Evolutionary conservation across 1,140 invertebrate species (phyloP).

Genomic region (Trichomalopsis sarcophagae): DNA sequence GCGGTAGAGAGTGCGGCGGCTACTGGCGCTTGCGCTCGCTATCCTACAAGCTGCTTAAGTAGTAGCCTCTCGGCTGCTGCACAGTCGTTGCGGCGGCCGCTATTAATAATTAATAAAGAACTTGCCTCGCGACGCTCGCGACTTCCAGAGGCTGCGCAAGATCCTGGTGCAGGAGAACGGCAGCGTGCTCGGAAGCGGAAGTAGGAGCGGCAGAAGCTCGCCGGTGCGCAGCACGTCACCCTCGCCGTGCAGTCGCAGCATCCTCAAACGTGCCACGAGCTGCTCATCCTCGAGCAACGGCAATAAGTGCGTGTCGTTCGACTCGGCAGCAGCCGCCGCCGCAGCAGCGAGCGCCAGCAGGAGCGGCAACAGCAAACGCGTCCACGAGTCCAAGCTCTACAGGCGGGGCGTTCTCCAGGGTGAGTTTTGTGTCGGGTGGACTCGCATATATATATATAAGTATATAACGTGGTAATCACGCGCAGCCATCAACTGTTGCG

Average conservation of each 20-base stretch:
- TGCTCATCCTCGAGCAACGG: slow-evolving; percentile 5
- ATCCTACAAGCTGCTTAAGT: neutral
- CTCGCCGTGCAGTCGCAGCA: slow-evolving; percentile 57
- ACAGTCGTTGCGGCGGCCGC: slow-evolving; percentile 6
- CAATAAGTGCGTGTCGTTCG: slow-evolving; percentile 27
- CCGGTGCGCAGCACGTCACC: slow-evolving; percentile 9
- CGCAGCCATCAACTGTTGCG: slow-evolving; percentile 30
- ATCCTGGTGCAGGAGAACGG: slow-evolving; percentile 37
- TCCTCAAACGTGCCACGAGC: slow-evolving; percentile 61
- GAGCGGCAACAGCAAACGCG: neutral
- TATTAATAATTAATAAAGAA: too few species aligned
- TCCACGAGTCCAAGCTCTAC: slow-evolving; percentile 71
- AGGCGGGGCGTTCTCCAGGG: slow-evolving; percentile 68
- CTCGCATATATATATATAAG: too few species aligned
- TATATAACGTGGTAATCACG: neutral
- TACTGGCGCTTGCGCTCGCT: neutral
- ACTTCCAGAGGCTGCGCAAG: slow-evolving; percentile 43
- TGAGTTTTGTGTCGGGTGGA: slow-evolving; percentile 41
- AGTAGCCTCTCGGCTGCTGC: neutral
- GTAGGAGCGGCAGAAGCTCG: slow-evolving; percentile 18
- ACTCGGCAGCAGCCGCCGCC: neutral
- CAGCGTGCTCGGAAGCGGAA: neutral
- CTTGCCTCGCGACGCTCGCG: too few species aligned
- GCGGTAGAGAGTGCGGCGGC: slow-evolving; percentile 35
- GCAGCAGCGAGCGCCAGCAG: neutral